These are phyloP conservation scores for Pyrgus malvae DNA, from an alignment of 2,888 invertebrate genomes.

Conservation along the genomic window DNA sequence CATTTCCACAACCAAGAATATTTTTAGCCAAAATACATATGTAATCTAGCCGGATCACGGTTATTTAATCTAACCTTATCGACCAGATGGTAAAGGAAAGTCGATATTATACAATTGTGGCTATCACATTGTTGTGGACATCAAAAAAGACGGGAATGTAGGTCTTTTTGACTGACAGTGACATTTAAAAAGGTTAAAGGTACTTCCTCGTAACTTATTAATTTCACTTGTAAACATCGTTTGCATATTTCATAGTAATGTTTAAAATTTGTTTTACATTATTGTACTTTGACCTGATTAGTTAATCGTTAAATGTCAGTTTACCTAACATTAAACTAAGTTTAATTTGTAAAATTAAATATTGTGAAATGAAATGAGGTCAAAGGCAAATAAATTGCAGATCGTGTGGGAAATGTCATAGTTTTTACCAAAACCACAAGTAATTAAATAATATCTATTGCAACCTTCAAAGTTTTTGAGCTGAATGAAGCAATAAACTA, in stretches of 20 bases:
- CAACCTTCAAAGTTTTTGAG: no score
- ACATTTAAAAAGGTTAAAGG: constrained; percentile 19
- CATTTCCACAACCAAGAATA: no score
- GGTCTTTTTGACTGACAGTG: constrained; percentile 11
- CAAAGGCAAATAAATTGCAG: neutral
- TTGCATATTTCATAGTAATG: neutral
- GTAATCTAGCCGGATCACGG: no score
- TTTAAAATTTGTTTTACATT: neutral
- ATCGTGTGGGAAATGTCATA: neutral
- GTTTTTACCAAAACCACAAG: no score
- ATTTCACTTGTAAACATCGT: neutral
- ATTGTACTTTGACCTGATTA: constrained; percentile 8
- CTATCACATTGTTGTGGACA: neutral
- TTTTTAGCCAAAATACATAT: no score
- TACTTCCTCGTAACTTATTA: neutral
- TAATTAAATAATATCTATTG: no score
- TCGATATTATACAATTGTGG: neutral
- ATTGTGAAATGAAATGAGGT: neutral
- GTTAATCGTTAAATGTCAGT: constrained; percentile 9
- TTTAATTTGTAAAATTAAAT: neutral
- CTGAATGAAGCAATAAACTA: no score
- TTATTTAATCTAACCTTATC: neutral
- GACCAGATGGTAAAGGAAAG: neutral
- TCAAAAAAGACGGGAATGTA: neutral
- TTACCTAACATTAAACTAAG: neutral